Evolutionary conservation across 1,140 invertebrate species (phyloP).

Genomic region (Aphaenogaster ashmeadi): DNA sequence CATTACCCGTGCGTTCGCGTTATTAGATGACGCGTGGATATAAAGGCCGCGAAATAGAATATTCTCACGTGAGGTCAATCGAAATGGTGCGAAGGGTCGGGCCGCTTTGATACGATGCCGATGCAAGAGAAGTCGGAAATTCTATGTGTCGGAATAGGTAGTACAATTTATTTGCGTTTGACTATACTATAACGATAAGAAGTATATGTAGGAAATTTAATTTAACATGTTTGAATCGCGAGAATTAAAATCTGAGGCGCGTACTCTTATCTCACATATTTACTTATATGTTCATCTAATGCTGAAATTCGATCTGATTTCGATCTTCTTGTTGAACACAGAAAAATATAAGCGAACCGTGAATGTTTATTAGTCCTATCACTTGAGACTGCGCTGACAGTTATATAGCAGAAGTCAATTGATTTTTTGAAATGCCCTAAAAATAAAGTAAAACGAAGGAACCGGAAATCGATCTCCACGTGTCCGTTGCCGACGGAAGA

Average conservation of each 20-base stretch:
- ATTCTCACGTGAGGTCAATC: constrained; percentile 45
- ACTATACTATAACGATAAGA: not conserved
- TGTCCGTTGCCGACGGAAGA: constrained; percentile 74
- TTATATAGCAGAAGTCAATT: constrained; percentile 42
- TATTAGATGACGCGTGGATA: constrained; percentile 56
- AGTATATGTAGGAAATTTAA: not conserved
- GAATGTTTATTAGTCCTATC: not conserved
- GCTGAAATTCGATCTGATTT: not conserved
- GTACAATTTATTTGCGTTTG: not conserved
- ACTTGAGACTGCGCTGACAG: not conserved
- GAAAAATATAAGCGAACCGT: not conserved
- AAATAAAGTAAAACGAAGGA: constrained; percentile 70
- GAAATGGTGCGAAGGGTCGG: constrained; percentile 12
- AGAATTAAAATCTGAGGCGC: not conserved
- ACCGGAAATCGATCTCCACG: constrained; percentile 77
- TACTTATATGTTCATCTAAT: not conserved
- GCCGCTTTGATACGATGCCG: constrained; percentile 27
- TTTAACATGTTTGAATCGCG: not conserved
- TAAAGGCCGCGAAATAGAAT: constrained; percentile 58
- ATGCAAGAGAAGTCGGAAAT: not conserved
- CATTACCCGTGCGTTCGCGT: constrained; percentile 49
- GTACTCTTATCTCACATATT: not conserved
- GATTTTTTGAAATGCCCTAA: constrained; percentile 37
- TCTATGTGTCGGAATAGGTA: not conserved
- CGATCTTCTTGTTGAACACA: not conserved